Percentiles rank a stretch among this genome's conserved stretches.
Conservation (phyloP, 2,888 invertebrate species). For the Electrophaes corylata region DNA sequence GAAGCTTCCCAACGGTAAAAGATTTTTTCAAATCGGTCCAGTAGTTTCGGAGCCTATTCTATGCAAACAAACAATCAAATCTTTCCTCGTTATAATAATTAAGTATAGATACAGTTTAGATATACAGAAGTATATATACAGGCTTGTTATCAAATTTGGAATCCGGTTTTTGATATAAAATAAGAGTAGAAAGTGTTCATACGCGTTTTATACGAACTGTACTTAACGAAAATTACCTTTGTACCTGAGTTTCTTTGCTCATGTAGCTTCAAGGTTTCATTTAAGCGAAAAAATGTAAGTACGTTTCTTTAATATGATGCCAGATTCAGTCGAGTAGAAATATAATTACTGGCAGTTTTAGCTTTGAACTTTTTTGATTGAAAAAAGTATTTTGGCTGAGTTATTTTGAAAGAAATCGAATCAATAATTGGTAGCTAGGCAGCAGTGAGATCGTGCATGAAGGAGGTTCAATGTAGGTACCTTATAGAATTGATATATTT, state of each 20-base stretch:
- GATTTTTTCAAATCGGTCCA: too few species aligned
- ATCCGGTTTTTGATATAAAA: too few species aligned
- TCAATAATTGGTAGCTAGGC: not conserved
- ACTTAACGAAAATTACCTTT: constrained; percentile 4
- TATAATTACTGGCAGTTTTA: constrained; percentile 11
- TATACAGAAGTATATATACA: too few species aligned
- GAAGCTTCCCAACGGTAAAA: too few species aligned
- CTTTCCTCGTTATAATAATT: too few species aligned
- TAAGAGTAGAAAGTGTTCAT: not conserved
- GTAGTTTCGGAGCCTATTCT: too few species aligned
- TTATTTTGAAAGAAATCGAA: not conserved
- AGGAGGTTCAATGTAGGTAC: not conserved
- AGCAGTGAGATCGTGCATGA: not conserved
- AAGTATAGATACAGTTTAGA: too few species aligned
- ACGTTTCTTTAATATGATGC: not conserved
- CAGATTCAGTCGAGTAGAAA: constrained; percentile 6
- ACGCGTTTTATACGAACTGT: constrained; percentile 1
- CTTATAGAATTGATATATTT: too few species aligned
- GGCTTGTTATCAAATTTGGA: too few species aligned
- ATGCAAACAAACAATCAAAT: too few species aligned
- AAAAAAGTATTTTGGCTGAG: not conserved
- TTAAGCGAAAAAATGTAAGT: constrained; percentile 6
- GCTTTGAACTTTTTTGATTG: constrained; percentile 8
- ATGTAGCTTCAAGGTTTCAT: constrained; percentile 3
- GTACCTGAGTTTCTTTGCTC: constrained; percentile 3